Conservation (phyloP, 2,113 vertebrate genomes). For the Cottus gobio region DNA sequence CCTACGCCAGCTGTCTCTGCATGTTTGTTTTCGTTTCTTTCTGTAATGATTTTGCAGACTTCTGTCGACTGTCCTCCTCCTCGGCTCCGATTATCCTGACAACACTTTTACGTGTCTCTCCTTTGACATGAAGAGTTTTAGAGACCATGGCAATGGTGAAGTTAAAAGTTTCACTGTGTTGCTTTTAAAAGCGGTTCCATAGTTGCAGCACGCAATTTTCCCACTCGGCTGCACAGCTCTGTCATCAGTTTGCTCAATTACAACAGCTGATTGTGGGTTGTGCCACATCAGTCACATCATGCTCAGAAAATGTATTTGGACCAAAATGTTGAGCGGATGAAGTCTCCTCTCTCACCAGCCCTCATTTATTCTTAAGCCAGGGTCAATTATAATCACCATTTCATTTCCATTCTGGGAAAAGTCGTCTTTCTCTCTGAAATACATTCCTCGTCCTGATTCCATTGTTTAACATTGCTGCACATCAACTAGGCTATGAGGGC, state of each 20-base stretch:
- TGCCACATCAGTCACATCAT: not conserved
- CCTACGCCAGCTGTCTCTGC: not conserved
- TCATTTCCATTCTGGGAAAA: no score
- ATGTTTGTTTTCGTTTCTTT: constrained; percentile 17
- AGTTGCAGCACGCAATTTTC: not conserved
- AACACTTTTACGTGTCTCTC: not conserved
- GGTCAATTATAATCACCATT: not conserved
- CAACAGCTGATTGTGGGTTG: constrained; percentile 25
- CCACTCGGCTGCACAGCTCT: not conserved
- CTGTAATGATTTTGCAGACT: not conserved
- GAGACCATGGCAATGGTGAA: not conserved
- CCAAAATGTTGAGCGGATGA: not conserved
- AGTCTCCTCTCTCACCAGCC: not conserved
- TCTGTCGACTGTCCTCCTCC: not conserved
- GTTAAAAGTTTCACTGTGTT: not conserved
- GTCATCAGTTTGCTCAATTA: constrained; percentile 24
- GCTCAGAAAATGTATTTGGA: constrained; percentile 20
- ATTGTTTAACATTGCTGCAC: constrained; percentile 12
- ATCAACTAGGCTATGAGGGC: not conserved
- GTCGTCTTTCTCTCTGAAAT: not conserved
- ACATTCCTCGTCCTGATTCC: not conserved
- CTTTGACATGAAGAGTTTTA: not conserved
- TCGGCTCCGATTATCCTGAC: constrained; percentile 1
- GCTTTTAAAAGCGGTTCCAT: not conserved
- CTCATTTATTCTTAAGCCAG: not conserved